These are phyloP conservation scores for Liolophura sinensis DNA, from an alignment of 1,140 invertebrate species.

Conservation along the genomic window DNA sequence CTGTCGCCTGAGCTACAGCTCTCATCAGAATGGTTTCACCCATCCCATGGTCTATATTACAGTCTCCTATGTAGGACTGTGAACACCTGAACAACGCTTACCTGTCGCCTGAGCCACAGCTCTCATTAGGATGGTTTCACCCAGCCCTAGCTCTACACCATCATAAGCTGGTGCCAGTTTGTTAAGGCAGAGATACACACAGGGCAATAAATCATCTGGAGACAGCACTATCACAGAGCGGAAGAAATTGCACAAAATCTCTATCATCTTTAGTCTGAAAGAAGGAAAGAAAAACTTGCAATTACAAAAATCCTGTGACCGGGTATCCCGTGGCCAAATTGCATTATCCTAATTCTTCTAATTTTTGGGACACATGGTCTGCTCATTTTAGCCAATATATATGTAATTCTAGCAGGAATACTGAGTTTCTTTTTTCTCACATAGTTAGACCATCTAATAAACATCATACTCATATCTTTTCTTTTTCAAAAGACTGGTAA, in stretches of 20 bases:
- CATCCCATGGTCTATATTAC: conserved; percentile 60
- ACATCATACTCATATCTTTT: too few relatives aligned
- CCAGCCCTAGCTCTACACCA: conserved; percentile 84
- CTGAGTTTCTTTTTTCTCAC: too few relatives aligned
- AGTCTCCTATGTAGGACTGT: neutral
- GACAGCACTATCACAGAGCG: conserved; percentile 87
- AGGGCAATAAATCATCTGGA: conserved; percentile 85
- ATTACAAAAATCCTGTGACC: too few relatives aligned
- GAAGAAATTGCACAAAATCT: conserved; percentile 92
- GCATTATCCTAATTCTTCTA: too few relatives aligned
- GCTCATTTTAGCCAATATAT: too few relatives aligned
- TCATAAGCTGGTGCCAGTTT: conserved; percentile 93
- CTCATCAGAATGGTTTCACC: conserved; percentile 91
- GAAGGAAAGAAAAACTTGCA: neutral
- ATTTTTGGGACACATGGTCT: too few relatives aligned
- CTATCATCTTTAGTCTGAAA: conserved; percentile 85
- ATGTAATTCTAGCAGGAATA: too few relatives aligned
- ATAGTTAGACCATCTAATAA: too few relatives aligned
- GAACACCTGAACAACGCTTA: conserved; percentile 14
- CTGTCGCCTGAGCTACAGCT: conserved; percentile 66
- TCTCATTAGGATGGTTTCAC: conserved; percentile 89
- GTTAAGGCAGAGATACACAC: conserved; percentile 94
- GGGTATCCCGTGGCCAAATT: too few relatives aligned
- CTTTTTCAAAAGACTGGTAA: too few relatives aligned
- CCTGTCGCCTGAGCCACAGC: conserved; percentile 93